phyloP scores from a whole-genome alignment of 2,797 vertebrate species.

The Eospalax fontanierii region DNA sequence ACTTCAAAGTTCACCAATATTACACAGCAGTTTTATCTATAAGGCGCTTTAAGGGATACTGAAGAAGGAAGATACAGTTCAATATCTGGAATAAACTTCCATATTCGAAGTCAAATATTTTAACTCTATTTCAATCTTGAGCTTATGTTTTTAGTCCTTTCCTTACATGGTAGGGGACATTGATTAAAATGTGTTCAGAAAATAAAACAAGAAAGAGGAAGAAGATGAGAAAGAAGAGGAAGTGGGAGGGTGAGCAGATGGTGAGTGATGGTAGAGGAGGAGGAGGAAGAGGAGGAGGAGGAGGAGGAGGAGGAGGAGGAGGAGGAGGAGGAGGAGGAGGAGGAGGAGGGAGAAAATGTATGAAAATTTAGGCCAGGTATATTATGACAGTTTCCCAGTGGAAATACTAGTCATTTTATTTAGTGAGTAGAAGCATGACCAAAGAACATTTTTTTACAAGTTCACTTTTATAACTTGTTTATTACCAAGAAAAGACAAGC shows the following conservation, averaged over 20 bases:
- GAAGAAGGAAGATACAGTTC: background rate
- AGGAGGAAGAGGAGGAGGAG: too few species aligned
- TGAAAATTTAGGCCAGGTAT: background rate
- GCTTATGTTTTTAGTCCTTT: background rate
- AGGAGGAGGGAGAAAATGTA: background rate
- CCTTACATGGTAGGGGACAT: background rate
- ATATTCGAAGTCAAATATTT: background rate
- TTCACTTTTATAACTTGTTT: background rate
- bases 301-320: background rate
- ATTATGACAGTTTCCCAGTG: background rate
- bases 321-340: background rate
- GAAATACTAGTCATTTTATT: background rate
- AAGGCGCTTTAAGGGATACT: slow-evolving; percentile 1
- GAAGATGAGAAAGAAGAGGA: background rate
- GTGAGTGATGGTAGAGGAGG: too few species aligned
- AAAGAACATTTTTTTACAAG: background rate
- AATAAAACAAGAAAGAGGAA: background rate
- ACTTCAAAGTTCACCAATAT: background rate
- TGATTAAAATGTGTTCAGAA: background rate
- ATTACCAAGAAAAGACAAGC: background rate
- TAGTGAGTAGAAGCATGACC: background rate
- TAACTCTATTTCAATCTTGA: background rate
- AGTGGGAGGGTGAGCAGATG: too few species aligned
- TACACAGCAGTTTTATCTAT: background rate
- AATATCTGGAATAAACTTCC: background rate